Evolutionary conservation across 2,888 invertebrate species (phyloP), one percentile per base, ranked within the genome.

Genomic region (Drosophila tripunctata): DNA sequence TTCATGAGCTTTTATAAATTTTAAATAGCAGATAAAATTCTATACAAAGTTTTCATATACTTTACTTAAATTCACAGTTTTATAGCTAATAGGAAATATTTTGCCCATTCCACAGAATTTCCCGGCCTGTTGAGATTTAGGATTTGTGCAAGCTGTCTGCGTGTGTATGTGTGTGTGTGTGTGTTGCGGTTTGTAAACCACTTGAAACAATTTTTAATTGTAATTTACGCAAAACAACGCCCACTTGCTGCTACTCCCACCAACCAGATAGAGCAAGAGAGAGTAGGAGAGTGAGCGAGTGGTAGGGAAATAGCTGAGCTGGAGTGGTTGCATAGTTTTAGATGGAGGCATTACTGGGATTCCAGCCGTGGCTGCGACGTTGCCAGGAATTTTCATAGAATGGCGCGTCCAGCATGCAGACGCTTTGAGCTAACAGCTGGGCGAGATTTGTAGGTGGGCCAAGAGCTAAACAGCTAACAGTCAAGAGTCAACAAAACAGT

Each of bases 141-240:
- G 40, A 51, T 60, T 45, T 61, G n/a, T 40, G 43, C 48, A 24
- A 14, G 62, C 51, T 55, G 68, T 72, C 67, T 83, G 81, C 67
- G 67, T 78, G 27, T 27, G 10, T 10, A n/a, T n/a, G 27, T 27
- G 27, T 27, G 27, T 60, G 69, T 67, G 77, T 79, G 81, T 67
- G 69, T 78, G 79, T 73, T 87, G 87, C 64, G 83, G 86, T 67
- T 85, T 77, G 78, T 67, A 73, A 84, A 77, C 87, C 87, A 87
- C 86, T 85, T 83, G 84, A 82, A 89, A 89, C 89, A 88, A 89
- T 89, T 89, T 89, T 89, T 89, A 89, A 89, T 89, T 89, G 89
- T 86, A 85, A 81, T 87, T 83, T 85, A 67, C 65, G 86, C 86
- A 86, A 85, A 85, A 86, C 80, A 67, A 82, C 86, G 81, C 81